phyloP scores from a whole-genome alignment of 2,888 invertebrate genomes.

The Plagodis pulveraria region DNA sequence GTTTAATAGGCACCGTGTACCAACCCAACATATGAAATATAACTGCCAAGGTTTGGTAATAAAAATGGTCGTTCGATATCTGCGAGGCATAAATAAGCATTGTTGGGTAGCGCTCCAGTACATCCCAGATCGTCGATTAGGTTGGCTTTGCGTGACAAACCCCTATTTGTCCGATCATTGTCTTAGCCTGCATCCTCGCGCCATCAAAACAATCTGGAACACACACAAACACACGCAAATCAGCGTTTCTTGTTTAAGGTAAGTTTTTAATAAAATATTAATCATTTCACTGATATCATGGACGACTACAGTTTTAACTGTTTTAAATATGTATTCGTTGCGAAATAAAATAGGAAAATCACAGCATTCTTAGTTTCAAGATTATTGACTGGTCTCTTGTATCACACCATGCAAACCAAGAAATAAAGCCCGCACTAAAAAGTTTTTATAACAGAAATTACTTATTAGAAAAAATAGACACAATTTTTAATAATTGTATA shows the following conservation, averaged over 20 bases:
- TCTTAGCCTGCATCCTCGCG: conserved; percentile 72
- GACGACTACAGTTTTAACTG: too few relatives aligned
- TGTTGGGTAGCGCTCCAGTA: conserved; percentile 71
- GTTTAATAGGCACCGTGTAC: background rate
- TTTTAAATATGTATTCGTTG: too few relatives aligned
- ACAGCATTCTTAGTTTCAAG: too few relatives aligned
- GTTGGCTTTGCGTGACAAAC: conserved; percentile 75
- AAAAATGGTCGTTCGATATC: conserved; percentile 74
- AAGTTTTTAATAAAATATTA: too few relatives aligned
- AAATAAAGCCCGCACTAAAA: too few relatives aligned
- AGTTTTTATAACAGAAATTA: too few relatives aligned
- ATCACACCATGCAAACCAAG: too few relatives aligned
- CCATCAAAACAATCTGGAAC: conserved; percentile 68
- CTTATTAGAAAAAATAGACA: too few relatives aligned
- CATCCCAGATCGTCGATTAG: conserved; percentile 78
- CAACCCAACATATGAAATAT: conserved; percentile 54
- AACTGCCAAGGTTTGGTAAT: conserved; percentile 54
- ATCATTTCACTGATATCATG: too few relatives aligned
- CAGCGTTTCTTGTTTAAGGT: too few relatives aligned
- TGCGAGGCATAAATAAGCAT: conserved; percentile 75
- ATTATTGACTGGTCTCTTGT: too few relatives aligned
- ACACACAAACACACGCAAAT: conserved; percentile 60
- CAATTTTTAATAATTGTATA: background rate
- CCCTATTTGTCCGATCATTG: conserved; percentile 83
- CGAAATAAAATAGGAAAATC: too few relatives aligned